Base-by-base conservation (phyloP, 2,888 invertebrate species). In the Micropterix aruncella region DNA sequence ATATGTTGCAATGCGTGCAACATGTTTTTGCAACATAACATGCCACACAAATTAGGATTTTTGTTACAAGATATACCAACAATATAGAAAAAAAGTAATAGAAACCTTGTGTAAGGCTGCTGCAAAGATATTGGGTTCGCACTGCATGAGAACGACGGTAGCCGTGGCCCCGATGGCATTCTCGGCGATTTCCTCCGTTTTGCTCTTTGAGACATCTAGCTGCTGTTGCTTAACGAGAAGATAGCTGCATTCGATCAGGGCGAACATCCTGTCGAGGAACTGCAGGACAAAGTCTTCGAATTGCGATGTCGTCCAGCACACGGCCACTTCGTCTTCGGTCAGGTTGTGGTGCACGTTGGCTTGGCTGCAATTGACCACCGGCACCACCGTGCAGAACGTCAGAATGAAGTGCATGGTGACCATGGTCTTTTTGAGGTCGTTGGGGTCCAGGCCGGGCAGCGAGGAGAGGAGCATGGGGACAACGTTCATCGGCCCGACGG, bases 261-360 rank as follows among this genome's bases (percentile, higher is more conserved):
- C 60, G 55, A 84, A 83, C 47, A 84, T 68, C 55, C 83, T 77
- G 55, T 92, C 91, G 52, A 94, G 65, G 56, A 90, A 86, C 55
- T 90, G 83, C 2, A 90, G 62, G 2, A 93, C 79, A 56, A 94
- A 93, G 58, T 92, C 90, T 63, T 94, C 92, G 53, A 93, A 81
- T 52, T 83, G 81, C 1, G 89, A 87, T 0, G 91, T 88, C 1
- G 84, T 81, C 51, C 83, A 82, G 60, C 91, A 91, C 2, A 80
- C 71, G 16, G 75, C 59, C 16, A 75, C 66, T 56, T 93, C 92
- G 47, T 83, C 80, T 55, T 88, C 87, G 0, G 83, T 83, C 48
- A 92, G 66, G 56, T 84, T 79, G 1, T 71, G 60, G 52, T 79
- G 60, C 44, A 79, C 74, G 36, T 75, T 67, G 2, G 89, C 87